Base-by-base conservation (phyloP, 2,888 invertebrate species). In the Hyposoter dolosus region DNA sequence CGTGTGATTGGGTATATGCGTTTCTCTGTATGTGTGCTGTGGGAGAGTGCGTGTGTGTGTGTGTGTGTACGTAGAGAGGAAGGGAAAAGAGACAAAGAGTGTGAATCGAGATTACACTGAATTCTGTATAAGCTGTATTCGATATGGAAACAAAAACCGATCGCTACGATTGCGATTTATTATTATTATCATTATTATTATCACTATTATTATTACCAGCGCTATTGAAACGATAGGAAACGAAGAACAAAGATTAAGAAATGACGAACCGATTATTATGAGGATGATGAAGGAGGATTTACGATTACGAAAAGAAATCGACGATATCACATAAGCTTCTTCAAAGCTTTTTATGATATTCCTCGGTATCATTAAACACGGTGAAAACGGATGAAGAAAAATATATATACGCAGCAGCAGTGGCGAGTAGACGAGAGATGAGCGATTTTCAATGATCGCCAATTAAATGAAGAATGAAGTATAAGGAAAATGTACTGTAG, bases 401-500 rank as follows among this genome's bases (percentile, higher is more conserved):
- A 79, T 66, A 45, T 53, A 66, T n/a, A 74, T n/a, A 75, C 74
- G 69, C 60, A 69, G 66, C 60, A 60, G 60, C 60, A 28, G 60
- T 23, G 60, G 72, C 32, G 68, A 23, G 47, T n/a, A 69, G 78
- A 83, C 66, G 45, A 80, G 56, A 60, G 63, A 78, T 71, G 80
- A 83, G 79, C 89, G 90, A 90, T 90, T 90, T 60, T 40, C 15
- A 43, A 28, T 23, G 43, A 47, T 47, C 53, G 90, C 91, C 90
- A 91, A 90, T 90, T 91, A 91, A 91, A 79, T 76, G 66, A 90
- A 50, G 15, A 63, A n/a, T 35, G 35, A 72, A 72, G 50, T 15
- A n/a, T n/a, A 10, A 81, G 47, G 50, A 72, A 66, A 75, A 90
- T 90, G 86, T 90, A 90, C 89, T 91, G 92, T 92, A 92, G 92